Percentiles rank a stretch among this genome's conserved stretches.
Conservation (phyloP, 37 sponge, comb jelly and placozoan genomes). For the Geodia barretti region DNA sequence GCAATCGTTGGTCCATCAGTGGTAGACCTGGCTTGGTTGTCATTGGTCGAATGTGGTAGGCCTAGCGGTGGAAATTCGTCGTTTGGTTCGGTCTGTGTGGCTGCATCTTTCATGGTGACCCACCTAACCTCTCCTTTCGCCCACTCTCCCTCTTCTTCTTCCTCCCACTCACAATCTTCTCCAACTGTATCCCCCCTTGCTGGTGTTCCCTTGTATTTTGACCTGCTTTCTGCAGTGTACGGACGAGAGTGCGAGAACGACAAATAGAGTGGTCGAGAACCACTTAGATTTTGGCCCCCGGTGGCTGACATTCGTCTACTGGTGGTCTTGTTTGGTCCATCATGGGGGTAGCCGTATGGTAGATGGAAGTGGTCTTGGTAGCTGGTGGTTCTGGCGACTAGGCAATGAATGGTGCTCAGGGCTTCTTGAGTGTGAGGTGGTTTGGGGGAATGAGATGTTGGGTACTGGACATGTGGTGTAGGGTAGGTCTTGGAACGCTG, state of each 20-base stretch:
- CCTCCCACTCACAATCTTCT: neutral
- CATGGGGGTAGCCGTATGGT: neutral
- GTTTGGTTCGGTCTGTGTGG: constrained; percentile 29
- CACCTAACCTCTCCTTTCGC: neutral
- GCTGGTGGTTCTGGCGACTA: constrained; percentile 5
- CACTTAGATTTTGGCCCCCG: neutral
- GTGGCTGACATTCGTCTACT: neutral
- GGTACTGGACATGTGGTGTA: constrained; percentile 24
- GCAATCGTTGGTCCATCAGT: neutral
- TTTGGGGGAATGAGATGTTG: constrained; percentile 6
- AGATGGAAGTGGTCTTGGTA: constrained; percentile 25
- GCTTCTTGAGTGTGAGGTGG: constrained; percentile 25
- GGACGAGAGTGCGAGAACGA: neutral
- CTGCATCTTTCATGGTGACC: constrained; percentile 1
- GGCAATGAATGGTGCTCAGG: constrained; percentile 13
- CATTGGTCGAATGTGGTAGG: neutral
- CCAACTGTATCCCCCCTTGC: too few species aligned
- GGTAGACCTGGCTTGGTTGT: neutral
- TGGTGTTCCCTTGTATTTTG: constrained; percentile 8
- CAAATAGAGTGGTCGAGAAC: neutral
- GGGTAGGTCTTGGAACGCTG: constrained; percentile 75
- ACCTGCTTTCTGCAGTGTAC: constrained; percentile 24
- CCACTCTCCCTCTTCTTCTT: neutral
- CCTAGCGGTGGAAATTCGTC: neutral
- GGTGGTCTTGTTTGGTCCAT: neutral